Percentiles rank a stretch among this genome's conserved stretches.
phyloP scores from a whole-genome alignment of 35 echinoderm and acorn worm species.

The Patiria miniata region DNA sequence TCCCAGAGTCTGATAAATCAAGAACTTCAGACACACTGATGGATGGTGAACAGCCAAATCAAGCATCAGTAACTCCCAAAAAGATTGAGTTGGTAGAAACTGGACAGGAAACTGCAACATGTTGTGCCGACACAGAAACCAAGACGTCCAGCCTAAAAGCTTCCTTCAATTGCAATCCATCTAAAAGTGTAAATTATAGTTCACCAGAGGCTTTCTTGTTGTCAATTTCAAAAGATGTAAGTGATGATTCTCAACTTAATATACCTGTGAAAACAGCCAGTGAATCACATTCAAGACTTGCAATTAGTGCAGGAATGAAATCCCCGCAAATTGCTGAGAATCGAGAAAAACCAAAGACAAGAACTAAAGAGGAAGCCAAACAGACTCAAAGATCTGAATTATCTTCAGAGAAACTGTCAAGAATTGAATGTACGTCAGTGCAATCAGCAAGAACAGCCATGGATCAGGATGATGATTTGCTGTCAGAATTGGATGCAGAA shows the following conservation, averaged over 20 bases:
- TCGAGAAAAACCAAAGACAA: neutral
- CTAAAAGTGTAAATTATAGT: neutral
- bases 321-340: neutral
- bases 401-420: neutral
- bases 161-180: neutral
- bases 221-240: neutral
- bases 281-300: neutral
- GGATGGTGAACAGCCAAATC: neutral
- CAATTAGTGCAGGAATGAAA: neutral
- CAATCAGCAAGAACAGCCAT: neutral
- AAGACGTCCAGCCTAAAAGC: neutral
- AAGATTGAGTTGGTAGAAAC: neutral
- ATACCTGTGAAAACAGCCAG: neutral
- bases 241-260: neutral
- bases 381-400: neutral
- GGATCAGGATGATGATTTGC: slow-evolving; percentile 61
- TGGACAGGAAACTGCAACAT: neutral
- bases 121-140: neutral
- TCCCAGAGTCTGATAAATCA: neutral
- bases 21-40: neutral
- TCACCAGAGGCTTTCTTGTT: neutral
- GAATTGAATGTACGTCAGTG: neutral
- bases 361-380: neutral
- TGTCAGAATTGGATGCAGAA: slow-evolving; percentile 73
- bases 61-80: neutral